These are phyloP conservation scores for Campopleginae sp. DNA, from an alignment of 2,888 invertebrate species.

Conservation along the genomic window DNA sequence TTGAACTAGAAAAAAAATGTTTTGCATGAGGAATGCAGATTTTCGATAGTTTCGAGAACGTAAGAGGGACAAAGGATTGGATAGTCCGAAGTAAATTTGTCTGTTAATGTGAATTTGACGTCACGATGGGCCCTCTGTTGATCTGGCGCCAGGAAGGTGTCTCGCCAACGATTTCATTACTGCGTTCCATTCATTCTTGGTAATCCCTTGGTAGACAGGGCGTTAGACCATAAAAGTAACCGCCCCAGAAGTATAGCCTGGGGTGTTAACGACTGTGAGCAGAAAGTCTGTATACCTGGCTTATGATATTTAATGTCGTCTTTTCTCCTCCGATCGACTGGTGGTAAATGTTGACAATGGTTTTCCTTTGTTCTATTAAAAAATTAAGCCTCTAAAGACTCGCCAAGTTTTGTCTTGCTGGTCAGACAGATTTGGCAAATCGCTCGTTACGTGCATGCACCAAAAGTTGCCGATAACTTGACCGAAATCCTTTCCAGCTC, in stretches of 20 bases:
- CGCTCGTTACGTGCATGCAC: background rate
- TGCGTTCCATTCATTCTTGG: background rate
- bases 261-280: background rate
- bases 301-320: constrained; percentile 20
- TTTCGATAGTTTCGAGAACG: background rate
- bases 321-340: constrained; percentile 11
- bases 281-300: constrained; percentile 6
- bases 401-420: background rate
- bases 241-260: background rate
- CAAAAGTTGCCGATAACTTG: background rate
- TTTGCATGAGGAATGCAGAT: background rate
- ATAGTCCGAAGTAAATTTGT: background rate
- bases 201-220: background rate
- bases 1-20: background rate
- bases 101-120: constrained; percentile 11
- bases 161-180: constrained; percentile 42
- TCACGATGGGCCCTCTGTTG: constrained; percentile 6
- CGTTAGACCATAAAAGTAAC: background rate
- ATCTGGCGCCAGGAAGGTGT: constrained; percentile 51
- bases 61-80: background rate
- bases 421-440: background rate
- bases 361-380: background rate
- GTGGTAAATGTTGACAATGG: background rate
- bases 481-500: too few relatives aligned
- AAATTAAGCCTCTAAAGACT: background rate